A percentile compares a stretch with the other conserved stretches of the same genome.
phyloP scores from a whole-genome alignment of 2,113 vertebrate species.

The Rhinogobius similis region DNA sequence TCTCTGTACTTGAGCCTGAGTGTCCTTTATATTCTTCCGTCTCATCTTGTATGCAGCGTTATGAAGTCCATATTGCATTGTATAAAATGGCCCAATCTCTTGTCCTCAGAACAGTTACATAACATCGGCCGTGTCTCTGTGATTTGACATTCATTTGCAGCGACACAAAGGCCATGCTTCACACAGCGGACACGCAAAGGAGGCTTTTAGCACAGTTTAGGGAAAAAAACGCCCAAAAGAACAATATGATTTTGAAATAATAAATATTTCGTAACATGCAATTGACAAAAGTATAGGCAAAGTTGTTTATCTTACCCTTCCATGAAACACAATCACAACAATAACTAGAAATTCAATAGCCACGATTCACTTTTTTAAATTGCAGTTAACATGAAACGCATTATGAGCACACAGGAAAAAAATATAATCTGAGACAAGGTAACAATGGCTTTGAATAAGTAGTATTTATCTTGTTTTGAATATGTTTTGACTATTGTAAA shows the following conservation, averaged over 20 bases:
- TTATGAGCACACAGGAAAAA: too few relatives aligned
- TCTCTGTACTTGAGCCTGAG: background rate
- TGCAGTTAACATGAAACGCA: too few relatives aligned
- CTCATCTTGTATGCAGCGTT: background rate
- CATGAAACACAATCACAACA: background rate
- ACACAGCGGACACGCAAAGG: conserved; percentile 27
- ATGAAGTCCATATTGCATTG: background rate
- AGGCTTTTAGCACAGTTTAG: conserved; percentile 52
- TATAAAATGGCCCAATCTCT: conserved; percentile 5
- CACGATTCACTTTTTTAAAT: background rate
- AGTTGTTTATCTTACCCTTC: background rate
- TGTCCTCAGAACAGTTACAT: conserved; percentile 17
- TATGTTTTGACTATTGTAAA: too few relatives aligned
- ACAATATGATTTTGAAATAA: conserved; percentile 15
- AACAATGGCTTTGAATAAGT: too few relatives aligned
- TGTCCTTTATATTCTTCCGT: background rate
- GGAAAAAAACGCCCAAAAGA: conserved; percentile 22
- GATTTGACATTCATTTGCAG: conserved; percentile 38
- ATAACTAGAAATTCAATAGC: background rate
- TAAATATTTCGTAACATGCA: background rate
- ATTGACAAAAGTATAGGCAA: background rate
- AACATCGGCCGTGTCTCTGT: conserved; percentile 20
- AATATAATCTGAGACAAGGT: too few relatives aligned
- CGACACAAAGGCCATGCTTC: conserved; percentile 53
- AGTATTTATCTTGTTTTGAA: too few relatives aligned